Evolutionary conservation across 2,888 invertebrate species (phyloP).

Genomic region (Lochmaea crataegi): DNA sequence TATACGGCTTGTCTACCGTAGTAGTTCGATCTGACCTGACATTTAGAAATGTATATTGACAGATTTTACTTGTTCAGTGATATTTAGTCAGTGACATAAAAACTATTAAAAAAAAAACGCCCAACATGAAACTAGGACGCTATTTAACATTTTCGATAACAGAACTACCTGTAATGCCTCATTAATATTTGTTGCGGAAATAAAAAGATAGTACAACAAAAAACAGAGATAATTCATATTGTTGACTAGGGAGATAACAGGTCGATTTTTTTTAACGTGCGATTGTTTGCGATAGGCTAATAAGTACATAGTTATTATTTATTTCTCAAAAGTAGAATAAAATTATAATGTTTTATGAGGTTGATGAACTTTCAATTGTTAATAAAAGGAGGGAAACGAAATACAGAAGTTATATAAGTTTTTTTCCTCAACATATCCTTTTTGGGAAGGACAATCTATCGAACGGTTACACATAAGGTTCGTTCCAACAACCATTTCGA

Average conservation of each 20-base stretch:
- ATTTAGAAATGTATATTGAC: constrained; percentile 49
- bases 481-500: no score
- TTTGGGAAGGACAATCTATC: no score
- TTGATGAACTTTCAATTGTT: neutral
- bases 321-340: constrained; percentile 23
- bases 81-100: constrained; percentile 43
- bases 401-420: neutral
- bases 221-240: constrained; percentile 15
- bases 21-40: constrained; percentile 38
- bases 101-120: constrained; percentile 28
- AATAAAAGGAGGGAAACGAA: neutral
- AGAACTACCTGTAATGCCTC: constrained; percentile 39
- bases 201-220: constrained; percentile 12
- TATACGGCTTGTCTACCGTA: neutral
- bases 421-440: no score
- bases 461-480: no score
- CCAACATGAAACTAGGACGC: constrained; percentile 32
- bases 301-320: constrained; percentile 27
- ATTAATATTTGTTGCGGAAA: constrained; percentile 40
- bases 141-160: constrained; percentile 41
- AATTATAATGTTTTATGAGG: constrained; percentile 11
- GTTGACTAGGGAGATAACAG: constrained; percentile 13
- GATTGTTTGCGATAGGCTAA: constrained; percentile 36
- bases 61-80: constrained; percentile 51
- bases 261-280: neutral